phyloP scores from a whole-genome alignment of 2,888 invertebrate species.

The Germaria angustata region DNA sequence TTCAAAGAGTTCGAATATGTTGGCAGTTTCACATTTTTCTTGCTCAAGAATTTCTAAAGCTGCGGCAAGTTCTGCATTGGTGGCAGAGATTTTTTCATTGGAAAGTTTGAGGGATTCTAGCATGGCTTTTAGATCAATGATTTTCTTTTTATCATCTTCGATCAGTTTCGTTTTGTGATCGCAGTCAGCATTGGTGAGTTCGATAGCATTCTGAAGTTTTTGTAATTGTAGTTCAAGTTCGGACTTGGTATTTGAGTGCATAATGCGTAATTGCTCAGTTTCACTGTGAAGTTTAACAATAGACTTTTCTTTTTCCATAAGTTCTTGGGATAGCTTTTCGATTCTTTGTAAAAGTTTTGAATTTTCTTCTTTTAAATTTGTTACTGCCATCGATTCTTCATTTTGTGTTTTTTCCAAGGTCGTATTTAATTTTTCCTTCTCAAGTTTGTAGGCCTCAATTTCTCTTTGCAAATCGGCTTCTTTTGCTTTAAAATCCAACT shows the following conservation, averaged over 20 bases:
- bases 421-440: conserved; percentile 59
- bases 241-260: conserved; percentile 69
- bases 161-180: conserved; percentile 72
- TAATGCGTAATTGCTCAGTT: conserved; percentile 67
- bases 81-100: conserved; percentile 74
- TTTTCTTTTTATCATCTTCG: conserved; percentile 73
- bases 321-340: conserved; percentile 63
- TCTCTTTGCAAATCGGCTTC: conserved; percentile 68
- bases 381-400: conserved; percentile 46
- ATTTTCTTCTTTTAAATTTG: conserved; percentile 60
- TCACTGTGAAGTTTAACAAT: conserved; percentile 58
- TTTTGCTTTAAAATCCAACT: conserved; percentile 68
- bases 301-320: conserved; percentile 59
- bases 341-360: conserved; percentile 59
- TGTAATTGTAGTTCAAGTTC: conserved; percentile 68
- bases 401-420: conserved; percentile 66
- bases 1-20: conserved; percentile 76
- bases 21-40: conserved; percentile 74
- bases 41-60: conserved; percentile 73
- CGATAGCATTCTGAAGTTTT: conserved; percentile 71
- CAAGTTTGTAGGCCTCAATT: conserved; percentile 56
- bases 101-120: conserved; percentile 73
- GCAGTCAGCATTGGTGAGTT: conserved; percentile 70
- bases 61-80: conserved; percentile 73
- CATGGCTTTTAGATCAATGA: conserved; percentile 72